These are phyloP conservation scores for Phoebastria nigripes DNA, from an alignment of 2,797 vertebrate genomes.

Conservation along the genomic window DNA sequence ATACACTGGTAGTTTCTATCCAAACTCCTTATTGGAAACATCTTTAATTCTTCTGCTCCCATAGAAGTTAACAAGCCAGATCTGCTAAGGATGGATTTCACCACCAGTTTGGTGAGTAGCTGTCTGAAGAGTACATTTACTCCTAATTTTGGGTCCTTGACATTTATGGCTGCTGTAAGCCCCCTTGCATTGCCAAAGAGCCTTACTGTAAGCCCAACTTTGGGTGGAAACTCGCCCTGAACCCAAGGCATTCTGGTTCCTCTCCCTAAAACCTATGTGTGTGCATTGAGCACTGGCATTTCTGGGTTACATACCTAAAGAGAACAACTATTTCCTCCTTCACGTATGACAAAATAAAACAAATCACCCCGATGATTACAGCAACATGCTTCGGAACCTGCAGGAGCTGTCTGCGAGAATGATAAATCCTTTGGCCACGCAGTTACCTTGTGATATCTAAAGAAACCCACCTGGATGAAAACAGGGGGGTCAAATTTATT, in stretches of 20 bases:
- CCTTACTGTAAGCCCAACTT: not conserved
- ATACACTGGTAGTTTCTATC: not conserved
- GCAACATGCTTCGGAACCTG: not conserved
- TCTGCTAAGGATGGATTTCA: not conserved
- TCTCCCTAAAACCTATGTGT: not conserved
- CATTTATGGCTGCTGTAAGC: not conserved
- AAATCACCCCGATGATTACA: conserved; percentile 26
- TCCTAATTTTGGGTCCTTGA: not conserved
- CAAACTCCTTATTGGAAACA: not conserved
- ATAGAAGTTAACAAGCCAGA: not conserved
- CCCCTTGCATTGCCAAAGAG: not conserved
- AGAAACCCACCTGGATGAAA: conserved; percentile 24
- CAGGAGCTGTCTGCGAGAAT: not conserved
- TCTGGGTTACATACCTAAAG: not conserved
- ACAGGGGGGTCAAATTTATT: not conserved
- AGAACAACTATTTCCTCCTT: conserved; percentile 6
- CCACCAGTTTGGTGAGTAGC: not conserved
- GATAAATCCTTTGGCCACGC: not conserved
- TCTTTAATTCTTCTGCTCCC: conserved; percentile 1
- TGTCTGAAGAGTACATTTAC: not conserved
- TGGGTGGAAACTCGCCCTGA: not conserved
- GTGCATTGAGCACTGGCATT: not conserved
- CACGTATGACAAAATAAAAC: not conserved
- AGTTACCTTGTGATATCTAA: conserved; percentile 18
- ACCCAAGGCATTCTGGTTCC: not conserved